Evolutionary conservation across 2,797 vertebrate genomes (phyloP), one percentile per base, ranked within the genome.

Genomic region (Meda fulgida): DNA sequence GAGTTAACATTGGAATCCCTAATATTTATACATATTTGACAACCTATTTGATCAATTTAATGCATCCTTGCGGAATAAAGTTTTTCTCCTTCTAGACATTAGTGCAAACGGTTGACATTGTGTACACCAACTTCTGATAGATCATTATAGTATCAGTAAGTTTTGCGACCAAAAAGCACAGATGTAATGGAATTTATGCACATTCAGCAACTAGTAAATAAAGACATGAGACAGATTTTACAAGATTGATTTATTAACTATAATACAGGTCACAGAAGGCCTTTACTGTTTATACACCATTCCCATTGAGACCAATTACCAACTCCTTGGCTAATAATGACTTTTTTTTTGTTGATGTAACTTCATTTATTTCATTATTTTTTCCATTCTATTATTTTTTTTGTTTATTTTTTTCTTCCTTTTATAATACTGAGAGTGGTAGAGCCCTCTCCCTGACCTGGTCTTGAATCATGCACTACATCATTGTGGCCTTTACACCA

Each of bases 221-320:
- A 85, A 92, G 87, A 85, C 91, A 85, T 80, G 80, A 87, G 58
- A 82, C 90, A 67, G 65, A 67, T 93, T 95, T 95, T 95, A 97
- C 96, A 97, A 97, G 96, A 97, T 96, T 95, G 95, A 96, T 98
- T 98, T 98, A 98, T 97, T 98, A 96, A 97, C 96, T 98, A 98
- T 98, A 93, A 96, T 98, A 97, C 97, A 98, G 95, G 94, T 97
- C 96, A 97, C 95, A 95, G 97, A 97, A 97, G 96, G 97, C 96
- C 96, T 96, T 48, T 96, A 95, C 94, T 96, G 96, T 94, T 93
- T 97, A 94, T 96, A 97, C 95, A 97, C 96, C 96, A 95, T 96
- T 97, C 96, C 96, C 96, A 97, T 93, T 93, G 94, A 97, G 95
- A 97, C 96, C 96, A 95, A 96, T 94, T 94, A 96, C 94, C 96